Evolutionary conservation across 2,113 vertebrate species (phyloP).

Genomic region (Falcunculus frontatus): DNA sequence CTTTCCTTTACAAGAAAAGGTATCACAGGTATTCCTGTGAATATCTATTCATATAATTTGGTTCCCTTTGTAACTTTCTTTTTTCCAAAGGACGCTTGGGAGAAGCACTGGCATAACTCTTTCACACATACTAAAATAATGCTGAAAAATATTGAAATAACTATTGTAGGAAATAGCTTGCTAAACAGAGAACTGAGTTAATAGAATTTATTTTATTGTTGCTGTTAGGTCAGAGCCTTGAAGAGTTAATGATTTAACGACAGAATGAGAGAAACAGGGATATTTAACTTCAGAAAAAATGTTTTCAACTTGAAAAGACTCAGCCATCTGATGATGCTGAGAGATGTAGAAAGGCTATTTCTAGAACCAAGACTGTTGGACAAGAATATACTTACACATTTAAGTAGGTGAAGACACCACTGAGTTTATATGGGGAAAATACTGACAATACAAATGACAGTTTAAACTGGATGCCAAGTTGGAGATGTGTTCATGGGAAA

Average conservation of each 20-base stretch:
- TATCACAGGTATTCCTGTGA: neutral
- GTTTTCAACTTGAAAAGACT: neutral
- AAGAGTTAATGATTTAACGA: neutral
- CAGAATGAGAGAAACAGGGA: neutral
- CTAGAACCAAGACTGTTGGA: neutral
- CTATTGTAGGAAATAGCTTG: neutral
- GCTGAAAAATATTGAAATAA: neutral
- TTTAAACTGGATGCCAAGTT: neutral
- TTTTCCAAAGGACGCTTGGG: neutral
- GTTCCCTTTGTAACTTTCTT: neutral
- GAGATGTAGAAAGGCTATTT: conserved; percentile 10
- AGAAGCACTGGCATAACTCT: neutral
- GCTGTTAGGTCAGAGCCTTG: neutral
- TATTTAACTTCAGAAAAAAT: neutral
- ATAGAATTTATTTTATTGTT: neutral
- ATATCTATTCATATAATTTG: neutral
- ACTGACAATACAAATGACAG: neutral
- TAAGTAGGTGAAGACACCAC: conserved; percentile 1
- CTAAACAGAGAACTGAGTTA: neutral
- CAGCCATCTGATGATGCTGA: neutral
- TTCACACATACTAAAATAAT: neutral
- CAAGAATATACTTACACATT: conserved; percentile 7
- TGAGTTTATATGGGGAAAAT: neutral
- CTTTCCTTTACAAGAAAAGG: neutral
- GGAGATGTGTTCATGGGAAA: neutral